phyloP scores from a whole-genome alignment of 1,140 invertebrate species.

The Eumeta japonica region DNA sequence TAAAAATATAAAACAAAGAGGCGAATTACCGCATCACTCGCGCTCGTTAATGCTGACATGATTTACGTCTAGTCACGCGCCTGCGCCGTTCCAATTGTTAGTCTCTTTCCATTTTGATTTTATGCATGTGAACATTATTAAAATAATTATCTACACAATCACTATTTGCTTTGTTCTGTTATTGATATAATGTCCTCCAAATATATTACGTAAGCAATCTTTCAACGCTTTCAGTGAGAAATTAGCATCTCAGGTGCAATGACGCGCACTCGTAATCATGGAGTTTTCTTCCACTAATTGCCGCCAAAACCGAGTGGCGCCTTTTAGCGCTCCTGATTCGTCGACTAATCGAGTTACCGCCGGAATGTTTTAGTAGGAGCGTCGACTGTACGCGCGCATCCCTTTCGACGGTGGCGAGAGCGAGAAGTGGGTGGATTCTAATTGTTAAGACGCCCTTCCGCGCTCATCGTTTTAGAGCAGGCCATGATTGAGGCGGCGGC shows the following conservation, averaged over 20 bases:
- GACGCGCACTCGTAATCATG: too few species aligned
- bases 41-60: constrained; percentile 26
- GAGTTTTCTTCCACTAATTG: too few species aligned
- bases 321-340: constrained; percentile 8
- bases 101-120: too few species aligned
- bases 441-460: constrained; percentile 51
- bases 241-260: too few species aligned
- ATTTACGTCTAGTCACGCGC: too few species aligned
- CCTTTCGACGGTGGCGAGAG: constrained; percentile 35
- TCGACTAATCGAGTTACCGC: constrained; percentile 30
- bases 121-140: too few species aligned
- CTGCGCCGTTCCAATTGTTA: too few species aligned
- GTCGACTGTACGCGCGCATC: constrained; percentile 41
- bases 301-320: constrained; percentile 15
- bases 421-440: constrained; percentile 45
- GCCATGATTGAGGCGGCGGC: constrained; percentile 52
- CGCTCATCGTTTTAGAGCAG: constrained; percentile 55
- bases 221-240: too few species aligned
- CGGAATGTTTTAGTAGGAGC: constrained; percentile 34
- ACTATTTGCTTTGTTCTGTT: too few species aligned
- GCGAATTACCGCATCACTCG: constrained; percentile 50
- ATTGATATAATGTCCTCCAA: too few species aligned
- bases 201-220: too few species aligned
- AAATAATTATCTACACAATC: too few species aligned
- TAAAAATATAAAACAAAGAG: constrained; percentile 53